Evolutionary conservation across 1,140 invertebrate genomes (phyloP), one percentile per base, ranked within the genome.

Genomic region (Periplaneta americana): DNA sequence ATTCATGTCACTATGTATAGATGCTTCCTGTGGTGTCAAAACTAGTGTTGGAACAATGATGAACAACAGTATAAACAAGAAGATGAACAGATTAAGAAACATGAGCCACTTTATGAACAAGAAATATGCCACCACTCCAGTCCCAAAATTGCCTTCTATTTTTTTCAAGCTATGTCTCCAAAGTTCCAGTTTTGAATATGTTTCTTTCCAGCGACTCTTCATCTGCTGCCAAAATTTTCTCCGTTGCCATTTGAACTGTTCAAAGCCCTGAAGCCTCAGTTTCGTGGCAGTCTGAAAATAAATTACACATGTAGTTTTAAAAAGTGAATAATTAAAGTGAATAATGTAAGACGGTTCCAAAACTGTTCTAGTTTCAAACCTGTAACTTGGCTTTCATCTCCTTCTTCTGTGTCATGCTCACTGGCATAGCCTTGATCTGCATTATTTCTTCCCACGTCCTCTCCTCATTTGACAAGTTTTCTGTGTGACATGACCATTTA

Each of bases 361-460:
- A 57, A 15, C 13, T 57, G 39, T 13, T 15, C 39, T 57, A 22
- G 39, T 31, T 15, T 39, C 80, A 34, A 89, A 95, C 94, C 91
- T 95, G 92, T 84, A 96, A 87, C 85, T 95, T 93, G 11, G 92
- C 91, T 87, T 96, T 96, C 79, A 95, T 87, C 85, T 95, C 93
- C 83, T 93, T 91, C 85, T 96, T 96, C 86, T 95, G 93, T 15
- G 91, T 88, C 95, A 96, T 96, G 17, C 92, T 92, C 17, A 96
- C 91, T 5, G 95, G 95, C 92, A 95, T 93, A 0, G 93, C 91
- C 86, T 96, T 96, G 36, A 96, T 95, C 85, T 94, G 92, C 92
- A 95, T 95, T 48, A 96, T 95, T 88, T 96, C 94, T 85, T 96
- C 94, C 95, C 95, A 96, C 13, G 94, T 95, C 15, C 93, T 91